Evolutionary conservation across 2,888 invertebrate species (phyloP), one percentile per base, ranked within the genome.

Genomic region (Drosophila paucipuncta): DNA sequence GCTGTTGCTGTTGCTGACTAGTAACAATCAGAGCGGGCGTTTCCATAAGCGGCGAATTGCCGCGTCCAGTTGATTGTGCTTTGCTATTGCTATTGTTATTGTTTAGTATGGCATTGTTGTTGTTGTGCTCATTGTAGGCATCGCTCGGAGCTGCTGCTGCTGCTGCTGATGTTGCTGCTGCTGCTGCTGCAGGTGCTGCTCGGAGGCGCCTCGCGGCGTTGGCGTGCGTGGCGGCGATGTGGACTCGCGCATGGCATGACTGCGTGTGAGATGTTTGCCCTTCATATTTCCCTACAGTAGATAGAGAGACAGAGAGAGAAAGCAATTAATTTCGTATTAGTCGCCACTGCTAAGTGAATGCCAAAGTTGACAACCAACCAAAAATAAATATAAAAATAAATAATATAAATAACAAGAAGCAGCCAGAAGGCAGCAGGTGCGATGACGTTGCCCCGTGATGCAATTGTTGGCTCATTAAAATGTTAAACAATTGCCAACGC

Each of bases 171-270:
- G 83, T 43, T 83, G 87, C 60, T 91, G 57, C 3, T 41, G 57
- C 2, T 58, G 41, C 61, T 67, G 76, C 13, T 75, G 80, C 9
- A 68, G 75, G 41, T 76, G 85, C 58, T 84, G 87, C 72, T 91
- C 89, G 39, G 91, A 90, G 69, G 91, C 90, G 68, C 91, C 91
- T 69, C 94, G 91, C 58, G 95, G 95, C 43, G 95, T 95, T 30
- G 94, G 92, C 57, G 94, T 94, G 75, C 95, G 94, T 39, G 95
- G 95, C 16, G 95, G 95, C 33, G 95, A 95, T 58, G 97, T 95
- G 76, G 97, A 96, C 93, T 98, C 98, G 91, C 97, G 95, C 94
- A 98, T 96, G 77, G 98, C 98, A 94, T 97, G 97, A 91, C 98
- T 97, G 90, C 98, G 95, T 70, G 97, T 97, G 86, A 98, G 95